These are phyloP conservation scores for Zaprionus taronus DNA, from an alignment of 1,140 invertebrate species.

Conservation along the genomic window DNA sequence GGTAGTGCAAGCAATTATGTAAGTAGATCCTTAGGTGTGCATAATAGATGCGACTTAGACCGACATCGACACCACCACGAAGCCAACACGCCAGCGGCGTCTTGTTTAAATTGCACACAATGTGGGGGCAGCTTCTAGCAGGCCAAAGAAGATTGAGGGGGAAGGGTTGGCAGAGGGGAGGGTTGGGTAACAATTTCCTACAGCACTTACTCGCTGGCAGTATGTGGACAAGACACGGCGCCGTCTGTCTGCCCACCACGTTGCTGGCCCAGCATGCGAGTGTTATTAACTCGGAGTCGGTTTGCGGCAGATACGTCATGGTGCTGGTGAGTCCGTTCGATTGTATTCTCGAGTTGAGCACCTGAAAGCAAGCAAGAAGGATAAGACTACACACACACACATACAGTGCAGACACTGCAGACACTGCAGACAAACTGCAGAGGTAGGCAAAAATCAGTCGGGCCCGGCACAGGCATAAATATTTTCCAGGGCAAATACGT, in stretches of 20 bases:
- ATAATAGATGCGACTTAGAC: conserved; percentile 58
- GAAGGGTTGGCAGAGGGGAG: too few relatives aligned
- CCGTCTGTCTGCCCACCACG: conserved; percentile 91
- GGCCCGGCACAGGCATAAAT: conserved; percentile 58
- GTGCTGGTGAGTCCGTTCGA: conserved; percentile 89
- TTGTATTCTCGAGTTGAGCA: conserved; percentile 86
- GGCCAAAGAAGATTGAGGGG: neutral
- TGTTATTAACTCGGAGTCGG: conserved; percentile 90
- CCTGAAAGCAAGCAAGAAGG: conserved; percentile 80
- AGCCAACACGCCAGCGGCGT: conserved; percentile 14
- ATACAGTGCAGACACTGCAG: neutral
- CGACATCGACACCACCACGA: conserved; percentile 23
- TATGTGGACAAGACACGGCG: conserved; percentile 92
- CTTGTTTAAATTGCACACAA: conserved; percentile 71
- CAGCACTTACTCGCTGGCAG: conserved; percentile 90
- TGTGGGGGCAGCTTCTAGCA: too few relatives aligned
- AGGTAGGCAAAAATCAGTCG: conserved; percentile 50
- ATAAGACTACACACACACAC: conserved; percentile 40
- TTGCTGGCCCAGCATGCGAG: conserved; percentile 95
- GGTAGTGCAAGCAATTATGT: conserved; percentile 65
- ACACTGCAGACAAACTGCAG: conserved; percentile 32
- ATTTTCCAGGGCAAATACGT: conserved; percentile 74
- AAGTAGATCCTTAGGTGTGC: conserved; percentile 78
- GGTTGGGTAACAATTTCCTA: conserved; percentile 34
- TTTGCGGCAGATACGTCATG: conserved; percentile 87